These are phyloP conservation scores for Apocheima hispidaria DNA, from an alignment of 2,888 invertebrate genomes.

Conservation along the genomic window DNA sequence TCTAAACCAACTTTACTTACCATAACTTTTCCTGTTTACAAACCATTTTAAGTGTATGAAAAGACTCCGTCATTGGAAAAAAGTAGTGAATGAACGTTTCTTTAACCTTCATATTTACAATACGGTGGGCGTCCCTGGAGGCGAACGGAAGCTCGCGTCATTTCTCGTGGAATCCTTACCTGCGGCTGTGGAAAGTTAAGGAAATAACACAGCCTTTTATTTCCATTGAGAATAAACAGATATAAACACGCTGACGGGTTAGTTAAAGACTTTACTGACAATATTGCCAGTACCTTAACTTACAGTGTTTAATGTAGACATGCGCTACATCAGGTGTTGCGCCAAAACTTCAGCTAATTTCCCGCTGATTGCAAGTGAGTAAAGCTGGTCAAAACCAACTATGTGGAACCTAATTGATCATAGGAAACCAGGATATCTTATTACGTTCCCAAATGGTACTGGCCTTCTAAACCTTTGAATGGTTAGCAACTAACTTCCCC, in stretches of 20 bases:
- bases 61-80: slow-evolving; percentile 10
- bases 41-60: slow-evolving; percentile 12
- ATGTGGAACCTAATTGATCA: not conserved
- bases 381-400: too few relatives aligned
- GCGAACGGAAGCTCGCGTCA: slow-evolving; percentile 35
- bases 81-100: slow-evolving; percentile 36
- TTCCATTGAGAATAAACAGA: slow-evolving; percentile 73
- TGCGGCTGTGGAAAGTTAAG: slow-evolving; percentile 53
- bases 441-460: not conserved
- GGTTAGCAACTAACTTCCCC: too few relatives aligned
- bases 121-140: slow-evolving; percentile 28
- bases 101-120: slow-evolving; percentile 34
- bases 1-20: not conserved
- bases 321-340: too few relatives aligned
- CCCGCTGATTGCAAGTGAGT: not conserved
- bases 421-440: not conserved
- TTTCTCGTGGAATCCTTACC: slow-evolving; percentile 33
- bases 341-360: not conserved
- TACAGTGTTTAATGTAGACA: not conserved
- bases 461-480: not conserved
- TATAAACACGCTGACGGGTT: slow-evolving; percentile 81
- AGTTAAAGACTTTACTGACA: slow-evolving; percentile 56
- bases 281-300: slow-evolving; percentile 16
- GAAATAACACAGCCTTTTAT: slow-evolving; percentile 66
- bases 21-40: not conserved